Evolutionary conservation across 1,140 invertebrate genomes (phyloP), one percentile per base, ranked within the genome.

Genomic region (Drosophila mayri): DNA sequence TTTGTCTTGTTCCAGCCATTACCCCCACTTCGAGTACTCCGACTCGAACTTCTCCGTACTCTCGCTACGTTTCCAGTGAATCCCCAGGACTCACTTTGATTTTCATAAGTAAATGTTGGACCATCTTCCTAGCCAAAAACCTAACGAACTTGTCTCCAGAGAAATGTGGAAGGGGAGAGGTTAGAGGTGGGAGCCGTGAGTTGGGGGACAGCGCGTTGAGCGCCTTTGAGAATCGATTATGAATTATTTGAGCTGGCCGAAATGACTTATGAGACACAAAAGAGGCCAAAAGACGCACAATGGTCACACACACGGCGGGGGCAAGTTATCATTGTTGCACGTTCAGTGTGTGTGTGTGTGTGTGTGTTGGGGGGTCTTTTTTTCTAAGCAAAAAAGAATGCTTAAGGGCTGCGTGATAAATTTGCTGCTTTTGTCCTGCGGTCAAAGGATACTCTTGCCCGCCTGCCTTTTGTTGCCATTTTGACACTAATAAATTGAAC

Each of bases 211-310:
- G 22, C 37, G 30, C 43, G 25, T 12, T 44, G 60, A 43, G 54
- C 60, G 76, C 46, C 46, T 58, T 54, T 75, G 58, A 72, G 79
- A 90, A 91, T 91, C 90, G 90, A 91, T 91, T 91, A 90, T 91
- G 90, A 91, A 90, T 91, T 91, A 91, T 91, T 91, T 87, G 85
- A 91, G 82, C 82, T 86, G 76, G 37, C 59, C 78, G 81, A 84
- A 91, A 91, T 91, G 90, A 91, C 90, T 91, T 91, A 87, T 87
- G 85, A 91, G 90, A 91, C 82, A 76, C 73, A 66, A 61, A 58
- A 54, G 46, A 80, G 70, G 68, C 72, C 76, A 83, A 76, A 47
- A 44, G 59, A 65, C 57, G 55, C 66, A 61, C 75, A 63, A 50
- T 79, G 70, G 59, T 35, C 70, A 30, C 49, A 59, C 73, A 76